Evolutionary conservation across 2,113 vertebrate genomes (phyloP).

Genomic region (Hemiscyllium ocellatum): DNA sequence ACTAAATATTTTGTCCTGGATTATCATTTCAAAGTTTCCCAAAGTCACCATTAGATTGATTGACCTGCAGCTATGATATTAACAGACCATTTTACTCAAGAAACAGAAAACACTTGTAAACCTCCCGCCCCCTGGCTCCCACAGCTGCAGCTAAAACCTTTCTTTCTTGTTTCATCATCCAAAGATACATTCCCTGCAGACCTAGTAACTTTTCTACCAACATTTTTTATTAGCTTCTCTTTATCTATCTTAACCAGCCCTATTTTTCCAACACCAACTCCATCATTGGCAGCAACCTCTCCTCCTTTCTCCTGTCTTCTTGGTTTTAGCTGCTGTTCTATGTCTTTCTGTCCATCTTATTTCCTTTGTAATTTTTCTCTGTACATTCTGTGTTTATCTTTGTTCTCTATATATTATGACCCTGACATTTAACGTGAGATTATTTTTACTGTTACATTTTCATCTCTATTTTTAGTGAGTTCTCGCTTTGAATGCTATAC

Average conservation of each 20-base stretch:
- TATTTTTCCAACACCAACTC: background rate
- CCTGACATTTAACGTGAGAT: too few relatives aligned
- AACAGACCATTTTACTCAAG: background rate
- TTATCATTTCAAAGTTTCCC: background rate
- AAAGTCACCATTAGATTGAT: too few relatives aligned
- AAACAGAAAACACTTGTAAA: background rate
- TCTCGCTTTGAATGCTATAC: background rate
- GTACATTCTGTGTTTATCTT: background rate
- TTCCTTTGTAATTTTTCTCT: background rate
- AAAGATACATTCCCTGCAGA: background rate
- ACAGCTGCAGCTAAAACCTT: background rate
- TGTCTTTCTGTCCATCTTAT: background rate
- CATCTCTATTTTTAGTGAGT: background rate
- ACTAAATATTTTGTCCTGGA: background rate
- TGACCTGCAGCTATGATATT: background rate
- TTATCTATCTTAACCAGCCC: too few relatives aligned
- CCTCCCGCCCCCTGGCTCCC: background rate
- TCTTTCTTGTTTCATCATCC: background rate
- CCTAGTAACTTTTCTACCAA: background rate
- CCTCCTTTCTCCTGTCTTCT: background rate
- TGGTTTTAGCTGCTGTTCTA: background rate
- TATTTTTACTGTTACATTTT: background rate
- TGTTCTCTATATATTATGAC: background rate
- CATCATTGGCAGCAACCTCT: background rate
- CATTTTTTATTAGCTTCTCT: background rate